Percentiles rank a stretch among this genome's conserved stretches.
These are phyloP conservation scores for Arothron firmamentum DNA, from an alignment of 2,113 vertebrate species.

Conservation along the genomic window DNA sequence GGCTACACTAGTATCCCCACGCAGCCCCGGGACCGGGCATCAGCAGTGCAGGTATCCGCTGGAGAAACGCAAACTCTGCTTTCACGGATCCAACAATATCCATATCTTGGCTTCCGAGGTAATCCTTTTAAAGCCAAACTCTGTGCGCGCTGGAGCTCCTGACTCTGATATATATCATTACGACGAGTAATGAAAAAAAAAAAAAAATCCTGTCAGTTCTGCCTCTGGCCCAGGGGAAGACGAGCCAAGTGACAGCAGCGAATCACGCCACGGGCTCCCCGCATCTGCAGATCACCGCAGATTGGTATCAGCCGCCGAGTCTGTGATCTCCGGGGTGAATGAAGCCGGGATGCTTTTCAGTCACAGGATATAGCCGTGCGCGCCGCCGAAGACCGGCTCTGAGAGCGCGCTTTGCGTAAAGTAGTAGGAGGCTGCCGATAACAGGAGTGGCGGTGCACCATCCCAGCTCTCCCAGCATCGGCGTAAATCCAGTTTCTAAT, in stretches of 20 bases:
- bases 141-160: neutral
- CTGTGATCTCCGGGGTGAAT: conserved; percentile 53
- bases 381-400: conserved; percentile 27
- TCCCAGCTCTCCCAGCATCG: too few species aligned
- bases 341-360: conserved; percentile 44
- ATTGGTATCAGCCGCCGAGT: conserved; percentile 8
- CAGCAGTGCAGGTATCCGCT: conserved; percentile 24
- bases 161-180: too few species aligned
- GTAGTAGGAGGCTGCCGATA: neutral
- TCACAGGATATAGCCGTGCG: conserved; percentile 55
- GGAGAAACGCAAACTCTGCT: neutral
- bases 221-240: too few species aligned
- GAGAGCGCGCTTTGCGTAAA: conserved; percentile 37
- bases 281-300: neutral
- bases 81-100: conserved; percentile 14
- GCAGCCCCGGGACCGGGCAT: conserved; percentile 7
- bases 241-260: too few species aligned
- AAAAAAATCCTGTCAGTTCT: too few species aligned
- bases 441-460: too few species aligned
- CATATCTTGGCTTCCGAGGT: conserved; percentile 11
- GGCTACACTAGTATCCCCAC: too few species aligned
- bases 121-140: neutral
- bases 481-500: too few species aligned
- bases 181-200: too few species aligned
- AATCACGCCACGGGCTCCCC: neutral